Evolutionary conservation across 2,888 invertebrate genomes (phyloP).

Genomic region (Strigamia maritima): DNA sequence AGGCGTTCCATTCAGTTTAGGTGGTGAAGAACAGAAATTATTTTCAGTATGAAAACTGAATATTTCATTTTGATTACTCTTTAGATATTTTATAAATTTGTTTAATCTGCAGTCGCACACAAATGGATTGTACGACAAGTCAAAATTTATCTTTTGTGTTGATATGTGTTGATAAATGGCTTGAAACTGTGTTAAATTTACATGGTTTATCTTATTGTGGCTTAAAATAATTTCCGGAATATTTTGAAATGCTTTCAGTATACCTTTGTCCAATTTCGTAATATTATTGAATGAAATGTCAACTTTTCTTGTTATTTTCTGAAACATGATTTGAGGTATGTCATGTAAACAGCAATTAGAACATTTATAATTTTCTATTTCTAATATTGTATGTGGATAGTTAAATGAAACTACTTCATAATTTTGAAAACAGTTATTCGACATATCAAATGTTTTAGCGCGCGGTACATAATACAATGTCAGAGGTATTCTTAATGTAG

Average conservation of each 20-base stretch:
- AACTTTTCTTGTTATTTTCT: neutral
- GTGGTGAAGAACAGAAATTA: too few species aligned
- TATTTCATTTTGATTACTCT: too few species aligned
- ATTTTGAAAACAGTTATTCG: neutral
- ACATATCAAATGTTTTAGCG: neutral
- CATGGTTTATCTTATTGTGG: too few species aligned
- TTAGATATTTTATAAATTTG: neutral
- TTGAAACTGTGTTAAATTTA: too few species aligned
- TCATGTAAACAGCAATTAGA: neutral
- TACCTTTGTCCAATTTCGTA: neutral
- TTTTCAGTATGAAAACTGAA: too few species aligned
- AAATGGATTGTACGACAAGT: neutral
- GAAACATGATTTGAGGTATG: neutral
- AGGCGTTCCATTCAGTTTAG: too few species aligned
- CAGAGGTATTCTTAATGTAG: neutral
- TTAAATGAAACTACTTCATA: too few species aligned
- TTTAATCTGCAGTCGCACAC: neutral
- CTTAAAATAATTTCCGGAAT: too few species aligned
- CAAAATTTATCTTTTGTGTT: neutral
- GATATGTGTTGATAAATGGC: too few species aligned
- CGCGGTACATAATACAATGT: neutral
- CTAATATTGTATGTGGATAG: too few species aligned
- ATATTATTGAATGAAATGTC: neutral
- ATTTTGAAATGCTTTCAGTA: too few species aligned
- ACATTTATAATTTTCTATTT: neutral